Evolutionary conservation across 2,113 vertebrate genomes (phyloP).

Genomic region (Clarias macrocephalus): DNA sequence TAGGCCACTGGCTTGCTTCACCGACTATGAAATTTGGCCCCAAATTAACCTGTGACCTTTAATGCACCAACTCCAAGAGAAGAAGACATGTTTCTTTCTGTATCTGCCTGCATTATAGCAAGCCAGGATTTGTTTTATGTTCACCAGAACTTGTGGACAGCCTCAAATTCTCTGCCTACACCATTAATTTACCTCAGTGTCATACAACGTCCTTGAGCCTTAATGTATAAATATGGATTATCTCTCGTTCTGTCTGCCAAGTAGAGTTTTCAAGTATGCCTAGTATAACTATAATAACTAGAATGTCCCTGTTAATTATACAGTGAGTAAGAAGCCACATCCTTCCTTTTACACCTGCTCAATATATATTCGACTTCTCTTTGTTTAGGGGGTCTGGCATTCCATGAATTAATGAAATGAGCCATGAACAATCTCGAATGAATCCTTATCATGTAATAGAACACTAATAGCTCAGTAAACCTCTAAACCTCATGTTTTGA

Average conservation of each 20-base stretch:
- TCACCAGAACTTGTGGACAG: neutral
- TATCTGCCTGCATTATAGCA: neutral
- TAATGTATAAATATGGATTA: neutral
- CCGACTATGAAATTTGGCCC: neutral
- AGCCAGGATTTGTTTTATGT: neutral
- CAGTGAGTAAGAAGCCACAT: neutral
- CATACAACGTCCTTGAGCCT: neutral
- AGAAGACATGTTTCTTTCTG: neutral
- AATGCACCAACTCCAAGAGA: neutral
- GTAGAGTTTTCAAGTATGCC: neutral
- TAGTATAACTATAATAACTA: neutral
- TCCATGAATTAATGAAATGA: constrained; percentile 27
- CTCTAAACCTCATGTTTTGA: neutral
- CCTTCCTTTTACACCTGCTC: neutral
- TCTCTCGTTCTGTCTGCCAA: neutral
- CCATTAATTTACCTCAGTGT: neutral
- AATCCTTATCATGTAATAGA: constrained; percentile 11
- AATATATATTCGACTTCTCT: neutral
- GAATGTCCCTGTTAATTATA: neutral
- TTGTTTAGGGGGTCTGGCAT: constrained; percentile 2
- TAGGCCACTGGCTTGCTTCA: neutral
- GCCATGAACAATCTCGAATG: constrained; percentile 36
- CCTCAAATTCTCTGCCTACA: neutral
- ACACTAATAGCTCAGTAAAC: neutral
- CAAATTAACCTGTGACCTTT: neutral